A percentile compares a stretch with the other conserved stretches of the same genome.
Conservation (phyloP, 2,888 invertebrate species). For the Pristionchus fissidentatus region DNA sequence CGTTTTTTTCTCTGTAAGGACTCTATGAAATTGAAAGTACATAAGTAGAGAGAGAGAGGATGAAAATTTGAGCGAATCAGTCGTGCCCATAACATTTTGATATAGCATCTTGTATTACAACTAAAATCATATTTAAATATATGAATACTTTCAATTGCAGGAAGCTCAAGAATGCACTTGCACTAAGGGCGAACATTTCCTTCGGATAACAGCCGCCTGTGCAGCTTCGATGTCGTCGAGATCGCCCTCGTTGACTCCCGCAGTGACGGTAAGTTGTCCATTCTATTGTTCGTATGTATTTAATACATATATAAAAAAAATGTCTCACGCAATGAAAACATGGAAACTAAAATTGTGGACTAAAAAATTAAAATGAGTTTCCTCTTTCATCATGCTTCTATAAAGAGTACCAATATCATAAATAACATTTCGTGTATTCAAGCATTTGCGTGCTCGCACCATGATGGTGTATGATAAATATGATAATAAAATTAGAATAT, state of each 20-base stretch:
- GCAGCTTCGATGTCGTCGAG: constrained; percentile 17
- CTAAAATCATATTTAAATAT: no score
- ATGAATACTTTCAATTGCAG: no score
- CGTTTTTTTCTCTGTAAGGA: background rate
- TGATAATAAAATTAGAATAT: background rate
- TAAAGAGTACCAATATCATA: background rate
- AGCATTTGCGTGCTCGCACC: no score
- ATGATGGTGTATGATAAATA: no score
- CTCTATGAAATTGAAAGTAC: background rate
- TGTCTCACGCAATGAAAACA: background rate
- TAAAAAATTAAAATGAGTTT: no score
- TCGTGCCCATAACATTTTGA: no score
- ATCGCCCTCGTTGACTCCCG: constrained; percentile 32
- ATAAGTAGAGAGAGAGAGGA: background rate
- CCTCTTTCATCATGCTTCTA: no score
- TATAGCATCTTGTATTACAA: no score
- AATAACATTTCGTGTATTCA: background rate
- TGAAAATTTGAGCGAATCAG: no score
- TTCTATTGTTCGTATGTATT: background rate
- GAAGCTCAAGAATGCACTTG: constrained; percentile 41
- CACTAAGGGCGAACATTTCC: constrained; percentile 47
- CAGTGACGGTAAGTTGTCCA: constrained; percentile 2
- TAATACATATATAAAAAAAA: background rate
- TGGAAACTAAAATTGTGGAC: background rate
- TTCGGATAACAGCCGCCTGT: constrained; percentile 35